Evolutionary conservation across 37 sponge, comb jelly and placozoan genomes (phyloP).

Genomic region (Theonella swinhoei): DNA sequence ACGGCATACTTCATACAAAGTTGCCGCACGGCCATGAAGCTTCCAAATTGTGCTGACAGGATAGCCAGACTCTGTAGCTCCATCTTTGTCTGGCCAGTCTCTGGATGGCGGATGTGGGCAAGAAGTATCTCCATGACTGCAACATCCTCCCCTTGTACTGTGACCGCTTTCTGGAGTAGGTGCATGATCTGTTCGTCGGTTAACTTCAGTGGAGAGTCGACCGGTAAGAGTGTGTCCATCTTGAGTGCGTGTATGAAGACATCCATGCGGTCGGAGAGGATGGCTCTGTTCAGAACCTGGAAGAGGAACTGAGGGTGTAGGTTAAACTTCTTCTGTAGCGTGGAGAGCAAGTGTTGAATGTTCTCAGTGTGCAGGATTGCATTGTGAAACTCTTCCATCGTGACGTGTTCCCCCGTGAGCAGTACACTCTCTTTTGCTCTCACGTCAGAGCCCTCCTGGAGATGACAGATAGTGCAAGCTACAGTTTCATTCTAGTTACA

Average conservation of each 20-base stretch:
- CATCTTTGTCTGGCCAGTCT: slow-evolving; percentile 3
- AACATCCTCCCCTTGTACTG: slow-evolving; percentile 5
- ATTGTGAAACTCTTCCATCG: slow-evolving; percentile 30
- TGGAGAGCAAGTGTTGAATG: slow-evolving; percentile 7
- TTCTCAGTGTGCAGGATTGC: not conserved
- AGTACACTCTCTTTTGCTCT: not conserved
- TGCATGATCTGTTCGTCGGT: slow-evolving; percentile 49
- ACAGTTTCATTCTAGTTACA: too few relatives aligned
- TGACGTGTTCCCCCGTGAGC: slow-evolving; percentile 7
- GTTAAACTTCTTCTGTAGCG: slow-evolving; percentile 20
- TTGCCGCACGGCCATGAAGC: slow-evolving; percentile 28
- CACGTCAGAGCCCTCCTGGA: not conserved
- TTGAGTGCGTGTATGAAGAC: slow-evolving; percentile 35
- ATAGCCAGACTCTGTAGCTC: slow-evolving; percentile 62
- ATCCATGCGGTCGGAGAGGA: slow-evolving; percentile 6
- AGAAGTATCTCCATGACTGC: slow-evolving; percentile 44
- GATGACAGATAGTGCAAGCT: not conserved
- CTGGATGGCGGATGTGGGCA: slow-evolving; percentile 44
- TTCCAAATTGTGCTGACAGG: slow-evolving; percentile 62
- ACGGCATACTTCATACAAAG: slow-evolving; percentile 53
- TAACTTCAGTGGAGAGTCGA: slow-evolving; percentile 27
- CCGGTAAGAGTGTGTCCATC: slow-evolving; percentile 41
- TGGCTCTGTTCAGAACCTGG: slow-evolving; percentile 18
- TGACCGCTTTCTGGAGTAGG: slow-evolving; percentile 53
- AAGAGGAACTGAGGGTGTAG: slow-evolving; percentile 14